phyloP scores from a whole-genome alignment of 2,888 invertebrate genomes.

The Agrotis segetum region DNA sequence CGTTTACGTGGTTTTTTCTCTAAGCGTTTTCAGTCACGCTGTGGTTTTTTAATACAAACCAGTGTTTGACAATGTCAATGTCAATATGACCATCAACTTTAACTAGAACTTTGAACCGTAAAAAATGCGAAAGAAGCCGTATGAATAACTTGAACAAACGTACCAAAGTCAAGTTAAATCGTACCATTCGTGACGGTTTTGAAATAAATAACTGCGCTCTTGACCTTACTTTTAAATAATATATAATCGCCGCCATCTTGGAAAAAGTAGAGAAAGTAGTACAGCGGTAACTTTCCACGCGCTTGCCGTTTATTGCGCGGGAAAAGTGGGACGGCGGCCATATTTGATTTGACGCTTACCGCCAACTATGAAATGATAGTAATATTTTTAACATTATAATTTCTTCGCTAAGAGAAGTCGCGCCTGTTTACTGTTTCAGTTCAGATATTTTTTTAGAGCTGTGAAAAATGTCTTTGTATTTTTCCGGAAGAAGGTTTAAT shows the following conservation, averaged over 20 bases:
- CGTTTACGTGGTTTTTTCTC: constrained; percentile 9
- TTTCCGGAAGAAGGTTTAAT: constrained; percentile 50
- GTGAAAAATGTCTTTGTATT: constrained; percentile 28
- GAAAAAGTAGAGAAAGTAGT: constrained; percentile 91
- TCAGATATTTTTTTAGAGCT: constrained; percentile 3
- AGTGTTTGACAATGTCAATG: constrained; percentile 38
- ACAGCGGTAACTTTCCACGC: constrained; percentile 90
- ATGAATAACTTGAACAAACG: constrained; percentile 36
- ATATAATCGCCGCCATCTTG: constrained; percentile 86
- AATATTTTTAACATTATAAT: constrained; percentile 46
- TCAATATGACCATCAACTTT: constrained; percentile 49
- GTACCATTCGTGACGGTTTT: constrained; percentile 53
- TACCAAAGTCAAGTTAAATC: constrained; percentile 48
- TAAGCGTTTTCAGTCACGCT: constrained; percentile 6
- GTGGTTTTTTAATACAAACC: constrained; percentile 1
- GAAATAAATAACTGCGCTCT: constrained; percentile 73
- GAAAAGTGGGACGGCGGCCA: constrained; percentile 89
- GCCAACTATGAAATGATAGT: constrained; percentile 69
- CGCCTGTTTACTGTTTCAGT: constrained; percentile 17
- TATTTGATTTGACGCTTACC: constrained; percentile 85
- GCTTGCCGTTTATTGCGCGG: constrained; percentile 85
- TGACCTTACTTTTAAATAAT: constrained; percentile 84
- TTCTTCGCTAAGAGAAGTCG: constrained; percentile 17
- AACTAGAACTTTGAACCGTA: constrained; percentile 38
- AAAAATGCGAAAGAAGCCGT: constrained; percentile 32